Evolutionary conservation across 2,888 invertebrate genomes (phyloP).

Genomic region (Agrypnus murinus): DNA sequence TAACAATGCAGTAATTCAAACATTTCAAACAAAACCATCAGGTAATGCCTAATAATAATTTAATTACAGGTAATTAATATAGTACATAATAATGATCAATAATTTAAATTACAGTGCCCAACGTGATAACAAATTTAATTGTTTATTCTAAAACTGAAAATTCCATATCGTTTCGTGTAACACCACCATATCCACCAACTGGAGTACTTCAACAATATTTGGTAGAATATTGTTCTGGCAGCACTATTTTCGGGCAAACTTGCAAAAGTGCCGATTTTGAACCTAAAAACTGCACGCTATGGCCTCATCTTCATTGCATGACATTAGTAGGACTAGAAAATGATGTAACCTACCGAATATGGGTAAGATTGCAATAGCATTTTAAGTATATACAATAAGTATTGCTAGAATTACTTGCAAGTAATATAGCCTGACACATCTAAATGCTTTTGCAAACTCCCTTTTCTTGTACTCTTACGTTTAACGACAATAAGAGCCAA

Average conservation of each 20-base stretch:
- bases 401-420: too few species aligned
- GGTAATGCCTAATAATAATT: conserved; percentile 33
- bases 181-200: conserved; percentile 61
- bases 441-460: too few species aligned
- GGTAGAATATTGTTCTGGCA: conserved; percentile 40
- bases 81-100: background rate
- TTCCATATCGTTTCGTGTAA: conserved; percentile 58
- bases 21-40: conserved; percentile 43
- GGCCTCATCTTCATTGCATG: conserved; percentile 33
- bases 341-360: too few species aligned
- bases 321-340: conserved; percentile 4
- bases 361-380: too few species aligned
- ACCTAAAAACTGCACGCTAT: conserved; percentile 26
- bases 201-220: conserved; percentile 57
- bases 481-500: too few species aligned
- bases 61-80: background rate
- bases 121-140: conserved; percentile 35
- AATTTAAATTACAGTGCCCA: conserved; percentile 33
- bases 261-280: background rate
- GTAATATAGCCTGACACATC: too few species aligned
- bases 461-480: too few species aligned
- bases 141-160: conserved; percentile 53
- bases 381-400: too few species aligned
- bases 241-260: background rate
- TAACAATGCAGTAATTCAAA: background rate